Conservation (phyloP, 2,888 invertebrate genomes). For the Chrysina gloriosa region DNA sequence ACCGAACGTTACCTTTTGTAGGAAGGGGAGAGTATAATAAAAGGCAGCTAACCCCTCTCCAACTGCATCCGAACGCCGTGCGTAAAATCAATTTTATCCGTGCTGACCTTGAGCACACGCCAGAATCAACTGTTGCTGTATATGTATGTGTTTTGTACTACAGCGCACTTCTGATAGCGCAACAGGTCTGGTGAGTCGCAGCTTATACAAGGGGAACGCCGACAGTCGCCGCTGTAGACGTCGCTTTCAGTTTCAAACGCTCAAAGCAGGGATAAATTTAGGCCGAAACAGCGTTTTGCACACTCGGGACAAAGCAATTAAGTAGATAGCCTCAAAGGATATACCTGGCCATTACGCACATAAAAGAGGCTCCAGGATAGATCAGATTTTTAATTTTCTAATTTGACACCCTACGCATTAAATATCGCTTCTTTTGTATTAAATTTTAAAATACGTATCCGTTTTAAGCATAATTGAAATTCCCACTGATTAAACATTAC, state of each 20-base stretch:
- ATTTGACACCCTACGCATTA: neutral
- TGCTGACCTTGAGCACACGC: conserved; percentile 50
- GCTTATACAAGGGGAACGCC: neutral
- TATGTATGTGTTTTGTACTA: conserved; percentile 35
- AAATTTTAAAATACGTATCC: too few species aligned
- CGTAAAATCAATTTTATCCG: conserved; percentile 55
- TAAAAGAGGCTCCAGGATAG: neutral
- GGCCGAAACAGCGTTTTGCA: conserved; percentile 28
- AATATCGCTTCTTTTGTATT: neutral
- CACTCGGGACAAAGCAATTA: conserved; percentile 32
- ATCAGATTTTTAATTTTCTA: conserved; percentile 30
- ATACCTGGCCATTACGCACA: neutral
- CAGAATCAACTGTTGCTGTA: conserved; percentile 55
- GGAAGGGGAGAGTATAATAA: too few species aligned
- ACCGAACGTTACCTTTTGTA: too few species aligned
- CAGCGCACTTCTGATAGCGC: conserved; percentile 47
- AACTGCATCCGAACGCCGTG: conserved; percentile 35
- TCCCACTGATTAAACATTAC: too few species aligned
- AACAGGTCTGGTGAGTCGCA: conserved; percentile 49
- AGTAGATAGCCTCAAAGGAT: conserved; percentile 30
- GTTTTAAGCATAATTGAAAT: too few species aligned
- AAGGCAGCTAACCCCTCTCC: neutral
- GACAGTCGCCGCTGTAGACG: neutral
- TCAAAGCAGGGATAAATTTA: conserved; percentile 16
- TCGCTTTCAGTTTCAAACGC: conserved; percentile 31